Conservation (phyloP, 2,888 invertebrate species). For the Lomographa bimaculata region DNA sequence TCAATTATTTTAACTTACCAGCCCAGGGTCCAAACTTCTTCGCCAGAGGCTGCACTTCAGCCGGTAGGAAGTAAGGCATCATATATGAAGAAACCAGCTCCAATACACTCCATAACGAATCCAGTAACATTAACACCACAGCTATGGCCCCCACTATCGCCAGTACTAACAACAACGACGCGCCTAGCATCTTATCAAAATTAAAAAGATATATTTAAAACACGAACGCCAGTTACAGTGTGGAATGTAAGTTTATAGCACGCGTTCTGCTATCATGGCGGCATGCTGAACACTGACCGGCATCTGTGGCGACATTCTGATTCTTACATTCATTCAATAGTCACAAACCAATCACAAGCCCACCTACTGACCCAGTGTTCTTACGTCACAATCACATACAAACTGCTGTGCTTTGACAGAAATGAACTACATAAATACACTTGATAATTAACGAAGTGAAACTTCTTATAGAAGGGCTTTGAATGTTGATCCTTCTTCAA, state of each 20-base stretch:
- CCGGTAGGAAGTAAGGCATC: conserved; percentile 86
- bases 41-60: conserved; percentile 82
- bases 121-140: conserved; percentile 75
- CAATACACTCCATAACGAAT: conserved; percentile 85
- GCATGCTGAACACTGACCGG: conserved; percentile 20
- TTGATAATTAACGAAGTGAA: too few relatives aligned
- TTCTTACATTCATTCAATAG: background rate
- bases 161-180: conserved; percentile 50
- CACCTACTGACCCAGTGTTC: conserved; percentile 12
- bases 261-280: conserved; percentile 20
- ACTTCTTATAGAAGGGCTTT: too few relatives aligned
- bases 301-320: conserved; percentile 17
- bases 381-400: conserved; percentile 10
- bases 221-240: too few relatives aligned
- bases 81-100: conserved; percentile 84
- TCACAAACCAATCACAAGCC: conserved; percentile 16
- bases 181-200: conserved; percentile 18
- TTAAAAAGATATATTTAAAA: background rate
- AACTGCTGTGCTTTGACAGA: too few relatives aligned
- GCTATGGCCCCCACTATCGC: conserved; percentile 79
- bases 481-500: too few relatives aligned
- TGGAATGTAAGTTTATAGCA: background rate
- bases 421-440: too few relatives aligned
- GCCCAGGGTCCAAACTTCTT: conserved; percentile 94
- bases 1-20: conserved; percentile 85